Evolutionary conservation across 2,797 vertebrate species (phyloP).

Genomic region (Synanceia verrucosa): DNA sequence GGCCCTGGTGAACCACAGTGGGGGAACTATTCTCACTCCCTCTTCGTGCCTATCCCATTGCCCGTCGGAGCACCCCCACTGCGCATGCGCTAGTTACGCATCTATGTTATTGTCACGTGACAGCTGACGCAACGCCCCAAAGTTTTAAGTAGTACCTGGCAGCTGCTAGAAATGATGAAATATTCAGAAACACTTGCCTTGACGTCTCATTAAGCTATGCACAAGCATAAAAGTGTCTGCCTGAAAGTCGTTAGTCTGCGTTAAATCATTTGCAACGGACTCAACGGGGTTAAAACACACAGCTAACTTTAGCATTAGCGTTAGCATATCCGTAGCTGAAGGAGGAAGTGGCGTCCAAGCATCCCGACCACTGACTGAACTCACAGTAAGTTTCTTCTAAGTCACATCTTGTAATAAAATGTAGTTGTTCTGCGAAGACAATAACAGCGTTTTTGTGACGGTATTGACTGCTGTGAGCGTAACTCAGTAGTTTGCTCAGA

Average conservation of each 20-base stretch:
- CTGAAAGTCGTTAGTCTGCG: accelerated
- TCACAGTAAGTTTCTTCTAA: conserved; percentile 25
- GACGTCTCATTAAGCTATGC: not conserved
- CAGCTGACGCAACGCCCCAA: accelerated
- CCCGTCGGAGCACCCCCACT: accelerated
- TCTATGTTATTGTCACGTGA: conserved; percentile 52
- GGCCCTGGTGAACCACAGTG: no score
- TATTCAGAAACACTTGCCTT: not conserved
- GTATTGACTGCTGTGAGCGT: no score
- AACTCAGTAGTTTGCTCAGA: no score
- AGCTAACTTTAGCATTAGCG: not conserved
- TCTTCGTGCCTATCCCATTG: no score
- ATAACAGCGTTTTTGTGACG: no score
- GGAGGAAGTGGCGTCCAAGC: not conserved
- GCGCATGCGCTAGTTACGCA: conserved; percentile 3
- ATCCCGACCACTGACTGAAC: not conserved
- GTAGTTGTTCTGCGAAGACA: not conserved
- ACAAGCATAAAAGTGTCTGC: accelerated
- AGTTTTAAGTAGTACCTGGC: not conserved
- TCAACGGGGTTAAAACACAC: not conserved
- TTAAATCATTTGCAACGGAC: not conserved
- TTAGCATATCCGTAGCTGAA: not conserved
- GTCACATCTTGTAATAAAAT: no score
- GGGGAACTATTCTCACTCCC: no score
- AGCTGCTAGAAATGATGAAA: conserved; percentile 34